Percentiles rank a stretch among this genome's conserved stretches.
Conservation (phyloP, 2,888 invertebrate genomes). For the Seira musarum region DNA sequence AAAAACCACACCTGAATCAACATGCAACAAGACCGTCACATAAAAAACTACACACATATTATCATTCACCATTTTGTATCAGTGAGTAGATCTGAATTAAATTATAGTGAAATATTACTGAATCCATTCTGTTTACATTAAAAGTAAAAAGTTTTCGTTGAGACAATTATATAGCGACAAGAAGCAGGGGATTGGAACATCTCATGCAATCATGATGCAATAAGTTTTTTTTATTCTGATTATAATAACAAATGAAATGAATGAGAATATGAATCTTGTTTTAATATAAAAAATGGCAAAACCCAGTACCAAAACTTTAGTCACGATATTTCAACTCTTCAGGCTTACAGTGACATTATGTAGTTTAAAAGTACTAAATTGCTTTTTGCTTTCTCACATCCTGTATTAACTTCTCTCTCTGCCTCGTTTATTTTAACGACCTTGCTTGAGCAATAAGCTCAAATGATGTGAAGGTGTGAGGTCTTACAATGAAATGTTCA, state of each 20-base stretch:
- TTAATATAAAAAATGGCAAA: background rate
- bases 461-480: constrained; percentile 19
- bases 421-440: background rate
- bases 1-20: constrained; percentile 37
- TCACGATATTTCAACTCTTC: background rate
- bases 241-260: background rate
- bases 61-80: too few species aligned
- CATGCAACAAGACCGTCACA: background rate
- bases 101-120: too few species aligned
- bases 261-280: background rate
- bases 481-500: constrained; percentile 17
- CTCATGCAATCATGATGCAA: background rate
- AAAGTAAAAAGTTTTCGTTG: background rate
- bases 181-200: too few species aligned
- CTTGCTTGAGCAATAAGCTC: background rate
- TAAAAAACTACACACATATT: background rate
- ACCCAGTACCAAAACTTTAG: background rate
- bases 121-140: background rate
- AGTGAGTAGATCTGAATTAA: too few species aligned
- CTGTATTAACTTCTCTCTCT: constrained; percentile 7
- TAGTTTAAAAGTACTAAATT: background rate
- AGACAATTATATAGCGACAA: background rate
- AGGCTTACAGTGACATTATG: background rate
- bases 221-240: background rate
- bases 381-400: constrained; percentile 36